Percentiles rank a stretch among this genome's conserved stretches.
phyloP scores from a whole-genome alignment of 2,113 vertebrate species.

The Cryptotis parvus region DNA sequence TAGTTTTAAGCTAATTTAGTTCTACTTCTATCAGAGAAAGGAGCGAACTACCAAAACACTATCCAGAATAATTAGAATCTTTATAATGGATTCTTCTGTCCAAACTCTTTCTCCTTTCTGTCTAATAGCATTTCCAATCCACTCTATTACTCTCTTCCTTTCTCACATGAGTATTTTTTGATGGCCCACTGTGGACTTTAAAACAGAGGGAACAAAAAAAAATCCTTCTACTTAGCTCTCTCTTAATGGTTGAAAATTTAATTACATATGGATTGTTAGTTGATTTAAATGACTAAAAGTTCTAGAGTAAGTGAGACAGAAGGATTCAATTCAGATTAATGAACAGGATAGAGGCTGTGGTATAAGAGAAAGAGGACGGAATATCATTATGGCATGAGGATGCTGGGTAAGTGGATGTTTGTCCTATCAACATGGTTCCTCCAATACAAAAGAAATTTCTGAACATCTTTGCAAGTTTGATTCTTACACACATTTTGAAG shows the following conservation, averaged over 20 bases:
- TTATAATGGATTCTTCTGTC: too few relatives aligned
- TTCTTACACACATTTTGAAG: background rate
- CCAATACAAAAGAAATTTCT: background rate
- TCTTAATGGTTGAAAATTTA: background rate
- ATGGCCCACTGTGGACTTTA: background rate
- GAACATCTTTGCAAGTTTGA: background rate
- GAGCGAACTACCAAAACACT: too few relatives aligned
- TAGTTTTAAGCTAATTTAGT: background rate
- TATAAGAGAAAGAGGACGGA: background rate
- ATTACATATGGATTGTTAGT: background rate
- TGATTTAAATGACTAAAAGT: background rate
- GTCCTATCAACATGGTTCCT: background rate
- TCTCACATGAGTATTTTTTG: too few relatives aligned
- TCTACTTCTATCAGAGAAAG: background rate
- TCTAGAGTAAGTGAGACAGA: background rate
- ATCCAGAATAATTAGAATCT: background rate
- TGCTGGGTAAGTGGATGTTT: background rate
- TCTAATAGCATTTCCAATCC: too few relatives aligned
- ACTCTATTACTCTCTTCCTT: background rate
- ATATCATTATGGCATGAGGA: background rate
- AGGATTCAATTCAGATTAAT: background rate
- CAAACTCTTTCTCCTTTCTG: too few relatives aligned
- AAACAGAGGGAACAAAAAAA: background rate
- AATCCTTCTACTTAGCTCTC: background rate
- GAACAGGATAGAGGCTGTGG: background rate